Base-by-base conservation (phyloP, 2,113 vertebrate genomes). In the Thinocorus orbignyianus region DNA sequence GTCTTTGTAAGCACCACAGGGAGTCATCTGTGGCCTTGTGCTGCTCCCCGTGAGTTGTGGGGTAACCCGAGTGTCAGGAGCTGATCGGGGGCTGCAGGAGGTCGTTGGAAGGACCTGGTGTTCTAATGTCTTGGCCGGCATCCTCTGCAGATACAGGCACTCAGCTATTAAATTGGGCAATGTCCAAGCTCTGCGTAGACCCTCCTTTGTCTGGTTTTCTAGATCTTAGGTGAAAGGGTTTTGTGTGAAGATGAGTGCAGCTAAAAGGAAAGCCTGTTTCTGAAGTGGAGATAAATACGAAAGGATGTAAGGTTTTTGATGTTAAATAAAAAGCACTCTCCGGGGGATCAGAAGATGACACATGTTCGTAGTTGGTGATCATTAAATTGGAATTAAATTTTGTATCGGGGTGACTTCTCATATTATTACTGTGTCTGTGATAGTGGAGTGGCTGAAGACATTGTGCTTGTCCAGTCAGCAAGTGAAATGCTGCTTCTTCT, bases 51-150 rank as follows among this genome's bases (percentile, higher is more conserved):
- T 7, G 52, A 37, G 54, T 15, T 33, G 17, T 33, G 25, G 16
- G 5, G 20, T 74, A 52, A 31, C 46, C 17, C 15, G 13, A 11
- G 26, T 17, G 18, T 70, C 72, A 54, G 30, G 81, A 72, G 24
- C 5, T 0, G 62, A 3, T 4, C 1, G 0, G 28, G n/a, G 48
- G 33, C 51, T 1, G 0, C 4, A 39, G 42, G 31, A 81, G 31
- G 51, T 82, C 4, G 5, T 74, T 60, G 66, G 68, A 71, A 83
- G 51, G 72, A 42, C 57, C 42, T 74, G 51, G 19, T 3, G 0
- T 76, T 84, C 17, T 15, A 3, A 16, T 42, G 51, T 66, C 22
- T 90, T 88, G 71, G 52, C 42, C 6, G 3, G 15, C 28, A 42
- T 74, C 23, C 58, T 77, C 15, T 64, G 44, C 46, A 73, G 49